Evolutionary conservation across 2,888 invertebrate genomes (phyloP), one percentile per base, ranked within the genome.

Genomic region (Orthosia cruda): DNA sequence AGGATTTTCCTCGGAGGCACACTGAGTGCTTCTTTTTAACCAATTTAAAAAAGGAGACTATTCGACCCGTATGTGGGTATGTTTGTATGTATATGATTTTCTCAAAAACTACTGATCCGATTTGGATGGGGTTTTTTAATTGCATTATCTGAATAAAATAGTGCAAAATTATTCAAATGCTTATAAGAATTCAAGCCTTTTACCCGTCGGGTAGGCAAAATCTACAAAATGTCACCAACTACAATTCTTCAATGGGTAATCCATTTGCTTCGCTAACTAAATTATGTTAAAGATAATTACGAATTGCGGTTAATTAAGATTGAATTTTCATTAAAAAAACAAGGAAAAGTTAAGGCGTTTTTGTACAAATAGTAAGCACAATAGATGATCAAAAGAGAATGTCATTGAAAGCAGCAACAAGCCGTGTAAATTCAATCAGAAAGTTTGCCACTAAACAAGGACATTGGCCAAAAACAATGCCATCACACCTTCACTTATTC

Each of bases 1-100:
- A 92, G 88, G 91, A 92, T 96, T 96, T 96, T 92, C 96, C 94
- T 95, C 93, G 80, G 93, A 63, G 94, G 74, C 83, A 95, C 93
- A 96, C 93, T 66, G 91, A 81, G 94, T 72, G 76, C 16, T 58
- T 66, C n/a, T 71, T 59, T 40, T 40, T 40, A 40, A 40, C 40
- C 40, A 1, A 40, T 1, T 9, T 1, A 40, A 40, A 40, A 40
- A 40, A 40, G 3, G 1, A 9, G 40, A 9, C 40, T 40, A 40
- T 9, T 40, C 40, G 7, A 40, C 40, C 40, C 40, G 40, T 40
- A 40, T 40, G 9, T n/a, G n/a, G n/a, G n/a, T 40, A 40, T 40
- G 40, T 40, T 40, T 40, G 40, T 40, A 40, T 40, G 40, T 40
- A 7, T 9, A 9, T 9, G 40, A 40, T 40, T 40, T 40, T 9